Base-by-base conservation (phyloP, 2,888 invertebrate species). In the Caenorhabditis auriculariae region DNA sequence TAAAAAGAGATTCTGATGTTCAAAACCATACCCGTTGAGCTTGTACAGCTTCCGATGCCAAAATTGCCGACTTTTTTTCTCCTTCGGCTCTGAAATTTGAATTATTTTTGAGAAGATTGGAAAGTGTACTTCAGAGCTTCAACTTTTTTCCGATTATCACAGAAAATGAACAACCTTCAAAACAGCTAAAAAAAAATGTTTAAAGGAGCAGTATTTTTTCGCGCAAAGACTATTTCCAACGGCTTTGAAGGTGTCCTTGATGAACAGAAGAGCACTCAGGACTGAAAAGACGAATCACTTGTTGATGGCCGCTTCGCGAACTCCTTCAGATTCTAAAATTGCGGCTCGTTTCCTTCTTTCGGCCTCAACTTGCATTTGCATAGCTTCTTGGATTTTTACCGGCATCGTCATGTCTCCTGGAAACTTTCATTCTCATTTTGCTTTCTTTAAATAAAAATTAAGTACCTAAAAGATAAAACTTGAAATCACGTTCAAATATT, bases 321-420 rank as follows among this genome's bases (percentile, higher is more conserved):
- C 70, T 73, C 86, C 85, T 85, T 99, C 98, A 0, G 96, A 96
- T 82, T 99, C 95, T 66, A 99, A 85, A 79, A 99, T 91, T 17
- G 93, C 90, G 0, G 98, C 98, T 69, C 98, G 86, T 82, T 99
- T 99, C 81, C 90, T 89, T 52, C 98, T 85, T 83, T 99, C 98
- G 0, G 98, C 98, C 84, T 98, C 96, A 0, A 99, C 98, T 85
- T 98, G 98, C 94, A 96, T 95, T 84, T 98, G 98, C 98, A 98
- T 99, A 0, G 98, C 98, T 83, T 96, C 95, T 81, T 95, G 92
- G 1, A 98, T 90, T 75, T 94, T 88, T 0, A 87, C 84, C 0
- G 98, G 98, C 65, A 94, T 85, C 82, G 88, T 89, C 78, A 93
- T 91, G 81, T 93, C 89, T 85, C 90, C 91, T 92, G 75, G 42